Evolutionary conservation across 2,888 invertebrate species (phyloP).

Genomic region (Pristionchus maxplancki): DNA sequence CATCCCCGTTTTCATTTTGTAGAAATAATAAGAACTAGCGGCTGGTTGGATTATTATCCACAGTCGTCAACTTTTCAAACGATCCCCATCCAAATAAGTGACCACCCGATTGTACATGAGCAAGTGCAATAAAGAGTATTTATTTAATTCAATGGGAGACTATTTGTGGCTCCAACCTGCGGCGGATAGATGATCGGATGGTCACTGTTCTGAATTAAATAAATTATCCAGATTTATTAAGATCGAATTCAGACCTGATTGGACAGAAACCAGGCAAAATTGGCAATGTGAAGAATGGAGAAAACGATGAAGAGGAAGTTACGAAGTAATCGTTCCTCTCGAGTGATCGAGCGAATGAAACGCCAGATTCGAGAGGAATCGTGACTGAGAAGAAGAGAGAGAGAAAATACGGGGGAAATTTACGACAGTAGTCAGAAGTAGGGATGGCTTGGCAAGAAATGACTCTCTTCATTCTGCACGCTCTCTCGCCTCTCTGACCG

Average conservation of each 20-base stretch:
- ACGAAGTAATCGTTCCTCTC: background rate
- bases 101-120: slow-evolving; percentile 40
- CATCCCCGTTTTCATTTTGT: background rate
- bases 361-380: slow-evolving; percentile 25
- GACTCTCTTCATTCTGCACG: too few species aligned
- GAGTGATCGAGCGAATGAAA: slow-evolving; percentile 13
- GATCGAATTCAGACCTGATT: background rate
- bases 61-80: background rate
- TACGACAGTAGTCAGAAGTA: too few species aligned
- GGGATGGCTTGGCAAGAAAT: too few species aligned
- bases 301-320: slow-evolving; percentile 1
- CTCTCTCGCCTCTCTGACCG: too few species aligned
- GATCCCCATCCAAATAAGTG: background rate
- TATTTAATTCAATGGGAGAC: slow-evolving; percentile 21
- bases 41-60: slow-evolving; percentile 1
- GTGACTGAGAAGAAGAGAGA: too few species aligned
- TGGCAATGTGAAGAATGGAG: slow-evolving; percentile 34
- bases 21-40: background rate
- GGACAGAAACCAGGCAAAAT: background rate
- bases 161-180: background rate
- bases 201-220: background rate
- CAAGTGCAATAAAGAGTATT: slow-evolving; percentile 50
- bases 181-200: background rate
- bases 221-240: background rate
- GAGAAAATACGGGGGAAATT: too few species aligned